phyloP scores from a whole-genome alignment of 2,797 vertebrate species.

The Thunnus albacares region DNA sequence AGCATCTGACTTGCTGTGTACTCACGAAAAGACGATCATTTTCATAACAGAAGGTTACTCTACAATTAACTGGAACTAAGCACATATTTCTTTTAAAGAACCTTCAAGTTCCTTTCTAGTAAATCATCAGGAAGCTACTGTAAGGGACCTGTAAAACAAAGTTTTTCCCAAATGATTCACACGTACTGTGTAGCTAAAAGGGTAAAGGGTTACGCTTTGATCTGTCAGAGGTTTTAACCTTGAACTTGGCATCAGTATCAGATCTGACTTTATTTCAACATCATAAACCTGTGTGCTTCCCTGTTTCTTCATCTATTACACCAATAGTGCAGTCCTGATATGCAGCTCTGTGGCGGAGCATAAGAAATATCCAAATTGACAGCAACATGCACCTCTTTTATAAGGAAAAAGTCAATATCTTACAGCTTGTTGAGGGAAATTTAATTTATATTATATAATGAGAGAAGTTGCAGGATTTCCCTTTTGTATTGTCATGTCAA shows the following conservation, averaged over 20 bases:
- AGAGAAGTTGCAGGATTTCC: no score
- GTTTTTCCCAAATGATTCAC: background rate
- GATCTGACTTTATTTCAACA: background rate
- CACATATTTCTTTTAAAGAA: no score
- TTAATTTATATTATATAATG: background rate
- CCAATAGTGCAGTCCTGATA: background rate
- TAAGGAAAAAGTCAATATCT: background rate
- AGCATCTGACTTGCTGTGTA: no score
- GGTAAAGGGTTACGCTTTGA: background rate
- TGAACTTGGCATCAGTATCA: slow-evolving; percentile 21
- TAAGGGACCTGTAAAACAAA: background rate
- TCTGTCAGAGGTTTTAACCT: slow-evolving; percentile 8
- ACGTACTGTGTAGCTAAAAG: background rate
- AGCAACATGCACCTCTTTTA: background rate
- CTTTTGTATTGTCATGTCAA: no score
- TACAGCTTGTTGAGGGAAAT: background rate
- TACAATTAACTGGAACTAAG: no score
- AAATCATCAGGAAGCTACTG: no score
- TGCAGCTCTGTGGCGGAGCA: background rate
- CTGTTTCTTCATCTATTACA: background rate
- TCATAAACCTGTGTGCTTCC: background rate
- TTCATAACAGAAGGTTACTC: no score
- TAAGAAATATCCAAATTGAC: background rate
- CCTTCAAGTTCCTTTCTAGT: no score
- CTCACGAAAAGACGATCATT: no score